Conservation (phyloP, 2,113 vertebrate species). For the Ammodytes dubius region DNA sequence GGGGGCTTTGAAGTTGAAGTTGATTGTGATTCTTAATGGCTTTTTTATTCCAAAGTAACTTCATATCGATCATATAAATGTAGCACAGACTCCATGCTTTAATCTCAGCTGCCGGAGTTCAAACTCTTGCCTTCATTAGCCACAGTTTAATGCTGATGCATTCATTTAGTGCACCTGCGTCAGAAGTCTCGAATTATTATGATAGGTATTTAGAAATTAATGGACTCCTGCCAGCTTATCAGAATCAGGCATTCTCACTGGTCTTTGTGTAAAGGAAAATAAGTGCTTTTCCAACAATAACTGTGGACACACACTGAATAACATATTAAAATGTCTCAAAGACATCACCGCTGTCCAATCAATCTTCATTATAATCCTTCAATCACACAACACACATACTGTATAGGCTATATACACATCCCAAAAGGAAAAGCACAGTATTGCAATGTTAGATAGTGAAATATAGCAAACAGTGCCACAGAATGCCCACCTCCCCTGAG, state of each 20-base stretch:
- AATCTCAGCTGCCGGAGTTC: background rate
- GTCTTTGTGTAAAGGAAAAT: background rate
- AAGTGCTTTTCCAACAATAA: slow-evolving; percentile 19
- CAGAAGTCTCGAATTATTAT: slow-evolving; percentile 2
- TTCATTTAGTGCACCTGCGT: background rate
- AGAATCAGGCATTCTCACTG: background rate
- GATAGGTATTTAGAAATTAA: background rate
- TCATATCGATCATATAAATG: background rate
- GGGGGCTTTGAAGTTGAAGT: background rate
- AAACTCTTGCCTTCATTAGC: background rate
- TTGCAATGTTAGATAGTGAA: slow-evolving; percentile 5
- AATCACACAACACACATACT: background rate
- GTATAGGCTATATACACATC: background rate
- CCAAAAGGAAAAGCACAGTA: slow-evolving; percentile 1
- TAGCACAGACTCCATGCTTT: background rate
- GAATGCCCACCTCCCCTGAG: slow-evolving; percentile 1
- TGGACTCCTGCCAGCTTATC: background rate
- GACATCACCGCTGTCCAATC: background rate
- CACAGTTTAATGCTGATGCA: background rate
- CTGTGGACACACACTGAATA: slow-evolving; percentile 19
- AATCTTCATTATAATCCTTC: background rate
- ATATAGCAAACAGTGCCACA: slow-evolving; percentile 36
- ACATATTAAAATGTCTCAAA: slow-evolving; percentile 40
- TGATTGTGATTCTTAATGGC: background rate
- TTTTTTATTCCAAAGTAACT: background rate